Base-by-base conservation (phyloP, 2,797 vertebrate species). In the Enteromius afrohamiltoni region DNA sequence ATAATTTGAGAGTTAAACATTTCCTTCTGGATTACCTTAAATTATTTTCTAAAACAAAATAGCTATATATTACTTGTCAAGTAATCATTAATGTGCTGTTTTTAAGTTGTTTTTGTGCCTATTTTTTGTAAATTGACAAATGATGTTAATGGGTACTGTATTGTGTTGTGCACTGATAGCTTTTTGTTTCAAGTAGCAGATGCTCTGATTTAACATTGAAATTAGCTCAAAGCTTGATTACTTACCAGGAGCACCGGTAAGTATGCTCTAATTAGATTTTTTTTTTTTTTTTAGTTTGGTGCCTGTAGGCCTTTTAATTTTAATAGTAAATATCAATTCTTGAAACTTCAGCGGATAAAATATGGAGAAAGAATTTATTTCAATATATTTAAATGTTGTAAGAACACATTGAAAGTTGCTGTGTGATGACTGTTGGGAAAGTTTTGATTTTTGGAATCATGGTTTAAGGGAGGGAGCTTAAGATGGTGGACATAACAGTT, bases 221-320 rank as follows among this genome's bases (percentile, higher is more conserved):
- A 91, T 91, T 87, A 88, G 90, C 92, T 86, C 83, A 78, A 90
- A 86, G 90, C 84, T 51, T 88, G 86, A 92, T 92, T 92, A 88
- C 88, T 90, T 87, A 89, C 62, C 58, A 62, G 78, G 85, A 86
- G 79, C 80, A 80, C 73, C 69, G 84, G 87, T 88, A 87, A 88
- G 47, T 49, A 73, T 83, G 45, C 68, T 71, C 82, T 93, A 85
- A 87, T 90, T 88, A 45, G 34, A 87, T 23, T 88, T 40, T 9
- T 40, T 37, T 31, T 3, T 88, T 53, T 88, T 88, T 91, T 88
- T 75, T 47, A 88, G 82, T 89, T 89, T 90, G 75, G 73, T 45
- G 74, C 88, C 79, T 26, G 47, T 26, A 87, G 88, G 83, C 75
- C 53, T 75, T 87, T 80, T 69, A 82, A 76, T 86, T 67, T 82